Conservation (phyloP, 2,113 vertebrate genomes). For the Vanacampus margaritifer region DNA sequence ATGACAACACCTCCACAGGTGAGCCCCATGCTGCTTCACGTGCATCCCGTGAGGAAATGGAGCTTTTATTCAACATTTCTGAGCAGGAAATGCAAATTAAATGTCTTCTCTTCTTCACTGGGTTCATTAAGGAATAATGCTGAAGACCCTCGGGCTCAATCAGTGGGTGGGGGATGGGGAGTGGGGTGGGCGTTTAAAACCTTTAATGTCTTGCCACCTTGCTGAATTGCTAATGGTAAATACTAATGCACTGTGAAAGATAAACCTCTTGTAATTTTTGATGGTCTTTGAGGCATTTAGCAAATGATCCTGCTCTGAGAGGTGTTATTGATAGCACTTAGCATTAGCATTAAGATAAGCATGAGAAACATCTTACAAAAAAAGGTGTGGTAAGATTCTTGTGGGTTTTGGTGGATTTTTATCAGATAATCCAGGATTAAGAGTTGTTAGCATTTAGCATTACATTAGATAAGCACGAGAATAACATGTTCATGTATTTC, state of each 20-base stretch:
- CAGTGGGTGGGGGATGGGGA: constrained; percentile 18
- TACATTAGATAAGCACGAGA: neutral
- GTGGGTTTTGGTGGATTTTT: neutral
- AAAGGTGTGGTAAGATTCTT: neutral
- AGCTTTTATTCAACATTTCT: constrained; percentile 46
- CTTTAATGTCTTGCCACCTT: too few species aligned
- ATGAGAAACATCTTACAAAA: too few species aligned
- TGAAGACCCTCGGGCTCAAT: constrained; percentile 16
- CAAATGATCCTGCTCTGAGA: neutral
- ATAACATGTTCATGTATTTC: too few species aligned
- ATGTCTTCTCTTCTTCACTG: neutral
- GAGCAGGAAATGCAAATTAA: neutral
- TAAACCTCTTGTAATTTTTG: neutral
- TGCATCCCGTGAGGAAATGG: constrained; percentile 45
- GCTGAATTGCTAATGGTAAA: neutral
- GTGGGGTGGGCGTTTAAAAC: neutral
- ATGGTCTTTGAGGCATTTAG: neutral
- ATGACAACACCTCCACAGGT: constrained; percentile 48
- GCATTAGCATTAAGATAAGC: neutral
- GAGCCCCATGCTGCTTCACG: constrained; percentile 27
- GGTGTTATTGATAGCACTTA: neutral
- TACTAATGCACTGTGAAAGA: neutral
- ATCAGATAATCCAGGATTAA: neutral
- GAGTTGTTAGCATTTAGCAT: neutral
- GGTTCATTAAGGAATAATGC: constrained; percentile 33